Evolutionary conservation across 2,113 vertebrate species (phyloP), one percentile per base, ranked within the genome.

Genomic region (Tenrec ecaudatus): DNA sequence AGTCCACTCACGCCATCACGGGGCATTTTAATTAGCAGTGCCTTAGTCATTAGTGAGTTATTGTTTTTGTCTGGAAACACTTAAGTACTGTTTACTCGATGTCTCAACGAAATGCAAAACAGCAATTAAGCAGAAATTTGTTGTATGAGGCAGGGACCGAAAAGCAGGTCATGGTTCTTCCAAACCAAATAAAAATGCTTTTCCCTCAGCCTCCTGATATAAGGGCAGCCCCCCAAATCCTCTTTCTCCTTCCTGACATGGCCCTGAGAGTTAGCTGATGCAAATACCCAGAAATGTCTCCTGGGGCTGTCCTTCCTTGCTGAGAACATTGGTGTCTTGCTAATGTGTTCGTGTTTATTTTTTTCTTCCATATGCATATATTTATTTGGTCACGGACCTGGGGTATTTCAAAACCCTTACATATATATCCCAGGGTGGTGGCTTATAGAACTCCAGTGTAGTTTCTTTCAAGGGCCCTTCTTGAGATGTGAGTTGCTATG

Each of bases 41-140:
- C 95, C 95, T 96, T 98, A 96, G 97, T 98, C 97, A 97, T 97
- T 98, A 97, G 96, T 95, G 95, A 97, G 91, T 97, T 97, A 97
- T 96, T 97, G 96, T 98, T 97, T 97, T 97, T 97, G 97, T 97
- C 97, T 97, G 96, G 98, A 97, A 97, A 95, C 91, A 95, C 96
- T 97, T 97, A 97, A 96, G 96, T 96, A 96, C 93, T 97, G 96
- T 96, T 98, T 97, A 96, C 95, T 94, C 8, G 75, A 90, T 97
- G 96, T 96, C 96, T 97, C 95, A 95, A 96, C 93, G 80, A 96
- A 96, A 97, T 97, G 96, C 96, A 96, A 97, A 97, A 96, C 93
- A 96, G 96, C 97, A 97, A 97, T 97, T 97, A 97, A 97, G 93
- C 94, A 96, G 94, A 97, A 96, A 97, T 97, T 96, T 97, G 96